phyloP scores from a whole-genome alignment of 2,888 invertebrate genomes.

The Drosophila ustulata region DNA sequence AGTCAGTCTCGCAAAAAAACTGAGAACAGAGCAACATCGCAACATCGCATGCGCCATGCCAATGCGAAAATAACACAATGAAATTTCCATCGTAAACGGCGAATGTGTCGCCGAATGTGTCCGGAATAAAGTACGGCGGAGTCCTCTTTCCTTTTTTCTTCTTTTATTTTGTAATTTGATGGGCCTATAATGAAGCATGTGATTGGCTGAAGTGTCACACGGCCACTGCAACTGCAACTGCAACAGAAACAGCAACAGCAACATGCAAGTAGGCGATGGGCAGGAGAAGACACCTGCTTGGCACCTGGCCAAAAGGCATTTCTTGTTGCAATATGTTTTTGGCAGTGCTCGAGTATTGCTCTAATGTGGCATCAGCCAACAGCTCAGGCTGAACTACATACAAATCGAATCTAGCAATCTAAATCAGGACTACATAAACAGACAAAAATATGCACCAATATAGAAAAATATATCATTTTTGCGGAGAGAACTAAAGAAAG shows the following conservation, averaged over 20 bases:
- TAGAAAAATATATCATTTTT: too few species aligned
- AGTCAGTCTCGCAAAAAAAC: slow-evolving; percentile 4
- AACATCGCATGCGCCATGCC: slow-evolving; percentile 55
- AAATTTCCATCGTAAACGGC: slow-evolving; percentile 60
- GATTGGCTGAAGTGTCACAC: slow-evolving; percentile 74
- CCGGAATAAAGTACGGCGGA: neutral
- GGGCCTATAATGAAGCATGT: slow-evolving; percentile 74
- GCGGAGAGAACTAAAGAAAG: too few species aligned
- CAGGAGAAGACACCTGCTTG: neutral
- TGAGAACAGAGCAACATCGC: slow-evolving; percentile 7
- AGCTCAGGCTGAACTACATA: neutral
- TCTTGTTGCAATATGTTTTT: neutral
- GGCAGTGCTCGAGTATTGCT: slow-evolving; percentile 12
- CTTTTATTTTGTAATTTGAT: slow-evolving; percentile 44
- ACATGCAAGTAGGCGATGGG: slow-evolving; percentile 12
- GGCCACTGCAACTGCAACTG: slow-evolving; percentile 20
- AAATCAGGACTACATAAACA: too few species aligned
- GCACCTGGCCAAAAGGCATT: neutral
- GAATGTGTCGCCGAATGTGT: slow-evolving; percentile 6
- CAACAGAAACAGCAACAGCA: slow-evolving; percentile 15
- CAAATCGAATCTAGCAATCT: neutral
- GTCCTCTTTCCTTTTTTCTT: slow-evolving; percentile 1
- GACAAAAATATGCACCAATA: too few species aligned
- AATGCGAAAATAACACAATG: slow-evolving; percentile 74
- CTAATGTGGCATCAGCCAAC: slow-evolving; percentile 37